Evolutionary conservation across 2,113 vertebrate species (phyloP).

Genomic region (Chaetura pelagica): DNA sequence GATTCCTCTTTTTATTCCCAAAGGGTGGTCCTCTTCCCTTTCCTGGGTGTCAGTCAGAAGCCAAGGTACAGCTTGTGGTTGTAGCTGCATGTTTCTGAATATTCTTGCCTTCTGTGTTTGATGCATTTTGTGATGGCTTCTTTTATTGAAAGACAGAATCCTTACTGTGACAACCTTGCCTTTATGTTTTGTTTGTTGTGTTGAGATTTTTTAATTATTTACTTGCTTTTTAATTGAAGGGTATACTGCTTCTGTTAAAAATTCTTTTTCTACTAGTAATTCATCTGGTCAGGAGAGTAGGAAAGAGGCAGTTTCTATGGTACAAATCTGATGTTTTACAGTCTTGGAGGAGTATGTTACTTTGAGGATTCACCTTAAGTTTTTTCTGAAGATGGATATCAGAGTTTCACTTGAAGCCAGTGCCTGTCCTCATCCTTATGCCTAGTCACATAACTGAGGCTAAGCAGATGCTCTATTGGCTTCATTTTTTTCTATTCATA

Average conservation of each 20-base stretch:
- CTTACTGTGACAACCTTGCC: not conserved
- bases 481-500: not conserved
- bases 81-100: not conserved
- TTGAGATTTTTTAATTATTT: not conserved
- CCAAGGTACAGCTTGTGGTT: not conserved
- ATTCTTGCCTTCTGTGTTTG: not conserved
- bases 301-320: not conserved
- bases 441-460: not conserved
- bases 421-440: not conserved
- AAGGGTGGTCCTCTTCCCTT: not conserved
- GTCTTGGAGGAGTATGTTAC: not conserved
- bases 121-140: not conserved
- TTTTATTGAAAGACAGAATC: not conserved
- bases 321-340: not conserved
- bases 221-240: not conserved
- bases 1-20: not conserved
- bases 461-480: not conserved
- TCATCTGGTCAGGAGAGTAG: not conserved
- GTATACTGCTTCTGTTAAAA: not conserved
- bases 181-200: not conserved
- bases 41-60: not conserved
- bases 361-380: not conserved
- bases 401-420: not conserved
- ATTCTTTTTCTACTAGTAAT: not conserved
- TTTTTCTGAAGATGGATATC: not conserved